These are phyloP conservation scores for Scomber japonicus DNA, from an alignment of 2,113 vertebrate genomes.

Conservation along the genomic window DNA sequence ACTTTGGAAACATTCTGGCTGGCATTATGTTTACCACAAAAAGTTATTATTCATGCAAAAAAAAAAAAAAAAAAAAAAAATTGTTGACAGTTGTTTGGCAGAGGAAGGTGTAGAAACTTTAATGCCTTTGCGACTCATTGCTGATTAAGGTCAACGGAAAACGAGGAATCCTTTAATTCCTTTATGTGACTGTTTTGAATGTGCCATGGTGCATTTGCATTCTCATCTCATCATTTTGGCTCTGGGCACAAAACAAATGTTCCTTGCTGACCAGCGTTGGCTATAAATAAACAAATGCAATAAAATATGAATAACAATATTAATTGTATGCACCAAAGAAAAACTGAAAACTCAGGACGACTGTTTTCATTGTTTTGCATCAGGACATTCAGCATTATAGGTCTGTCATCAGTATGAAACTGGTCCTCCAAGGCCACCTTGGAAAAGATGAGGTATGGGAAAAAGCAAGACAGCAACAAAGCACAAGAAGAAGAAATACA, in stretches of 20 bases:
- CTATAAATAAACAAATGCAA: constrained; percentile 33
- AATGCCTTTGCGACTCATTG: not conserved
- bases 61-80: no score
- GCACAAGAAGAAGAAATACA: constrained; percentile 18
- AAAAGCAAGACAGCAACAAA: not conserved
- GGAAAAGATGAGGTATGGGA: constrained; percentile 18
- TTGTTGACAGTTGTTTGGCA: no score
- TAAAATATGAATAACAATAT: constrained; percentile 17
- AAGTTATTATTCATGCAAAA: no score
- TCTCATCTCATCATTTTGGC: constrained; percentile 25
- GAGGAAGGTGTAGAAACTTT: no score
- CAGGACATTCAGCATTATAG: not conserved
- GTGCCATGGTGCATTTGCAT: constrained; percentile 31
- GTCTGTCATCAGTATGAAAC: not conserved
- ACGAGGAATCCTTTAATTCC: constrained; percentile 8
- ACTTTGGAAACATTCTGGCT: no score
- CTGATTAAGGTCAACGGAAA: constrained; percentile 28
- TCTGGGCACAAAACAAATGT: constrained; percentile 25
- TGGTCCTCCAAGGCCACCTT: constrained; percentile 7
- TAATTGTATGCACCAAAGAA: constrained; percentile 8
- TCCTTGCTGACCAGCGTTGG: constrained; percentile 1
- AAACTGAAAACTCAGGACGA: not conserved
- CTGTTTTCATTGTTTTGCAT: not conserved
- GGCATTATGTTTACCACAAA: no score
- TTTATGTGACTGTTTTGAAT: constrained; percentile 36